These are phyloP conservation scores for Drosophila bipectinata DNA, from an alignment of 1,140 invertebrate species.

Conservation along the genomic window DNA sequence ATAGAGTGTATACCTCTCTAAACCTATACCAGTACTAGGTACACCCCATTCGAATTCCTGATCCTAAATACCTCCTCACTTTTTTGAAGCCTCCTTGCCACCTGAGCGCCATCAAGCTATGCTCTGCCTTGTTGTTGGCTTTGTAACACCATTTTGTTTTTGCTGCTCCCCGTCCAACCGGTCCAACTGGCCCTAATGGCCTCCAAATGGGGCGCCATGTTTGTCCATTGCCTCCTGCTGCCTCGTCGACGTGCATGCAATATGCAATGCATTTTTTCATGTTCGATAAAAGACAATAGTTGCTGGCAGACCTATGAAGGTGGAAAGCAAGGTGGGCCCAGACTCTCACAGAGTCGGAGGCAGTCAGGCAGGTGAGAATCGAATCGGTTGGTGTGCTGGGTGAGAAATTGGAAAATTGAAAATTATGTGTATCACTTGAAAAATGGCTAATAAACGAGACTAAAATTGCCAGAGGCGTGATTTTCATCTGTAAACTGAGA, in stretches of 20 bases:
- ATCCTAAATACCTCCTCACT: neutral
- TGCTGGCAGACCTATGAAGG: conserved; percentile 4
- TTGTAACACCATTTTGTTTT: conserved; percentile 50
- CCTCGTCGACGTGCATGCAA: conserved; percentile 32
- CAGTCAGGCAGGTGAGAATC: conserved; percentile 48
- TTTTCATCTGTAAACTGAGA: conserved; percentile 51
- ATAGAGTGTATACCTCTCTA: neutral
- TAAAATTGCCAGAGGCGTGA: conserved; percentile 73
- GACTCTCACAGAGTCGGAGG: neutral
- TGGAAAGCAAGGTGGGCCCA: neutral
- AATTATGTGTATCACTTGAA: conserved; percentile 80
- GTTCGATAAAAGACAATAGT: conserved; percentile 75
- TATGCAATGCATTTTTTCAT: conserved; percentile 75
- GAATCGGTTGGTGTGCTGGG: conserved; percentile 28
- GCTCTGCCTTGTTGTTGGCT: conserved; percentile 39
- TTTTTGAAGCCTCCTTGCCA: conserved; percentile 11
- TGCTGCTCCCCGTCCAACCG: conserved; percentile 21
- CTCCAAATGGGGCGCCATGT: conserved; percentile 66
- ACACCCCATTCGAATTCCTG: neutral
- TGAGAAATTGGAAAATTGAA: conserved; percentile 80
- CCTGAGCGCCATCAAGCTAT: conserved; percentile 18
- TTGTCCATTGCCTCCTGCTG: conserved; percentile 35
- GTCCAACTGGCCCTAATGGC: conserved; percentile 56
- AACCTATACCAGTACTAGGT: neutral
- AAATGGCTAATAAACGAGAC: conserved; percentile 82